Evolutionary conservation across 2,888 invertebrate genomes (phyloP).

Genomic region (Steromphala cineraria): DNA sequence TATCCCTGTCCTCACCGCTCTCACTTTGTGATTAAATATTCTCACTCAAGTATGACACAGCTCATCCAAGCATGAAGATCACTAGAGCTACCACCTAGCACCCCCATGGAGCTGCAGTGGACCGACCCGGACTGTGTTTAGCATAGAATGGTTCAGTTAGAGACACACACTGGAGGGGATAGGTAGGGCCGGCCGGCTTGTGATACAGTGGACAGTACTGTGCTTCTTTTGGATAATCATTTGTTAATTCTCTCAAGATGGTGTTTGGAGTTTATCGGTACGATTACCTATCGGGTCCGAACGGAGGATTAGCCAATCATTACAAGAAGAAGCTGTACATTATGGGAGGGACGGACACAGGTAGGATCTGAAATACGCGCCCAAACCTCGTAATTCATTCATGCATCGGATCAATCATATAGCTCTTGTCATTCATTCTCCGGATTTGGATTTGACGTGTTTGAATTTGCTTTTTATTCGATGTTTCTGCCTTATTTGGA

Average conservation of each 20-base stretch:
- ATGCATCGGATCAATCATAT: too few relatives aligned
- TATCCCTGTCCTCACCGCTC: not conserved
- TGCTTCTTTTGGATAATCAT: conserved; percentile 5
- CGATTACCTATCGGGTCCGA: not conserved
- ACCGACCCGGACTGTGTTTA: not conserved
- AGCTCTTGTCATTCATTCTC: too few relatives aligned
- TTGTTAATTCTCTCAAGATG: conserved; percentile 5
- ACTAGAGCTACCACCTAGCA: not conserved
- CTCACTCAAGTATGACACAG: not conserved
- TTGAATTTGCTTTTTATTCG: too few relatives aligned
- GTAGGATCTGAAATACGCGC: not conserved
- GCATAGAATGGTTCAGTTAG: not conserved
- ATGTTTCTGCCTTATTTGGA: too few relatives aligned
- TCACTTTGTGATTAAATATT: not conserved
- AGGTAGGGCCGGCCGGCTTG: not conserved
- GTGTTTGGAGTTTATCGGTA: not conserved
- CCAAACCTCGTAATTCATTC: too few relatives aligned
- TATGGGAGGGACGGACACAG: not conserved
- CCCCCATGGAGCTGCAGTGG: not conserved
- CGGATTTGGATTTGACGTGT: too few relatives aligned
- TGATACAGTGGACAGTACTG: not conserved
- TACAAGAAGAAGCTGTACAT: not conserved
- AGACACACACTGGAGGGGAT: not conserved
- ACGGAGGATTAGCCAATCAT: not conserved
- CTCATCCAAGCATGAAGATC: not conserved